A percentile compares a stretch with the other conserved stretches of the same genome.
These are phyloP conservation scores for Caenorhabditis latens DNA, from an alignment of 1,140 invertebrate species.

Conservation along the genomic window DNA sequence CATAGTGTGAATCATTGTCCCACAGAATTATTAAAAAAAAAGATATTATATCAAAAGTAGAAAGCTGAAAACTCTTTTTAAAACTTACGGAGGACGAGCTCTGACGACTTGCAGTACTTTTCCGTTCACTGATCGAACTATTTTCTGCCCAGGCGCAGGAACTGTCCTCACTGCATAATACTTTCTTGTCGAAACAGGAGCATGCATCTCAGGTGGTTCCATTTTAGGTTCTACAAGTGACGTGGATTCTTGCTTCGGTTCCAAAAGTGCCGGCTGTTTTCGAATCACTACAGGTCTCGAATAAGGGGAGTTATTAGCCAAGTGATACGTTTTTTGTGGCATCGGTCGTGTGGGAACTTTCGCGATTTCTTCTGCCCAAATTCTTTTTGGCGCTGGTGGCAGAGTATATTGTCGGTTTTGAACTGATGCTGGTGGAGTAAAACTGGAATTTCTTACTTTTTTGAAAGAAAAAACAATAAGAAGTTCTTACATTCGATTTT, in stretches of 20 bases:
- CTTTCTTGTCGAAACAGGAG: background rate
- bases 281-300: background rate
- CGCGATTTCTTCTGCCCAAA: background rate
- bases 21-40: too few relatives aligned
- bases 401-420: too few relatives aligned
- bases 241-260: too few relatives aligned
- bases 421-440: too few relatives aligned
- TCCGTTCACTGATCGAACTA: background rate
- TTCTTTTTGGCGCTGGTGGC: background rate
- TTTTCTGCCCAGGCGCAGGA: background rate
- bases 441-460: background rate
- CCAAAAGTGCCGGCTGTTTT: background rate
- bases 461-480: background rate
- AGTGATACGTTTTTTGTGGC: background rate
- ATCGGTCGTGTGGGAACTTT: background rate
- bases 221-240: too few relatives aligned
- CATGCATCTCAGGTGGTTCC: background rate
- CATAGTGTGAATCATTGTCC: too few relatives aligned
- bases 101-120: background rate
- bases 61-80: background rate
- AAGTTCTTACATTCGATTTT: background rate
- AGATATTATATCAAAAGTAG: too few relatives aligned
- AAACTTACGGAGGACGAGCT: slow-evolving; percentile 3
- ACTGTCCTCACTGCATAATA: slow-evolving; percentile 4
- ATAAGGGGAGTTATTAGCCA: background rate